phyloP scores from a whole-genome alignment of 2,888 invertebrate species.

The Saturnia japonica region DNA sequence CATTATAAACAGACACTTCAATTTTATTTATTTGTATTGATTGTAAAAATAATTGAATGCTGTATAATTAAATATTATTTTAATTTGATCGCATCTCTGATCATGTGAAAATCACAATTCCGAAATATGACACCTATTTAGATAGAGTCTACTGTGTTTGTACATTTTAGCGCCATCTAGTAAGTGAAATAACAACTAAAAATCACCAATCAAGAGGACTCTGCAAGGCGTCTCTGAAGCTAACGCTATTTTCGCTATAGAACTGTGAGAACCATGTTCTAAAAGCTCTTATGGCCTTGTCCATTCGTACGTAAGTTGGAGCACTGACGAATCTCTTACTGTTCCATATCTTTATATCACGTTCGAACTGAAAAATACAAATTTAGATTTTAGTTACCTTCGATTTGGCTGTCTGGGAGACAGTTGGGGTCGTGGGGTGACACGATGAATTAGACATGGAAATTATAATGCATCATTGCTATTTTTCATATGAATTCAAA shows the following conservation, averaged over 20 bases:
- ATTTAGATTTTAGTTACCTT: not conserved
- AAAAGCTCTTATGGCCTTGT: conserved; percentile 86
- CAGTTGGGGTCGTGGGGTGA: too few species aligned
- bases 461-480: too few species aligned
- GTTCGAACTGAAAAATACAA: conserved; percentile 85
- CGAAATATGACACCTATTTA: not conserved
- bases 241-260: conserved; percentile 86
- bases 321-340: conserved; percentile 88
- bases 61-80: too few species aligned
- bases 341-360: conserved; percentile 94
- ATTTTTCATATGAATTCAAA: too few species aligned
- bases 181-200: not conserved
- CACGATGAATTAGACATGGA: too few species aligned
- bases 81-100: too few species aligned
- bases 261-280: conserved; percentile 93
- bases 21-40: too few species aligned
- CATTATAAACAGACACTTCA: too few species aligned
- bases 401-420: too few species aligned
- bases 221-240: conserved; percentile 53
- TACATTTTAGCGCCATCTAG: conserved; percentile 12
- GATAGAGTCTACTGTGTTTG: not conserved
- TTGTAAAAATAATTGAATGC: too few species aligned
- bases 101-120: too few species aligned
- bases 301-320: conserved; percentile 88
- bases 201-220: conserved; percentile 58